These are phyloP conservation scores for Hylaeus anthracinus DNA, from an alignment of 1,140 invertebrate genomes.

Conservation along the genomic window DNA sequence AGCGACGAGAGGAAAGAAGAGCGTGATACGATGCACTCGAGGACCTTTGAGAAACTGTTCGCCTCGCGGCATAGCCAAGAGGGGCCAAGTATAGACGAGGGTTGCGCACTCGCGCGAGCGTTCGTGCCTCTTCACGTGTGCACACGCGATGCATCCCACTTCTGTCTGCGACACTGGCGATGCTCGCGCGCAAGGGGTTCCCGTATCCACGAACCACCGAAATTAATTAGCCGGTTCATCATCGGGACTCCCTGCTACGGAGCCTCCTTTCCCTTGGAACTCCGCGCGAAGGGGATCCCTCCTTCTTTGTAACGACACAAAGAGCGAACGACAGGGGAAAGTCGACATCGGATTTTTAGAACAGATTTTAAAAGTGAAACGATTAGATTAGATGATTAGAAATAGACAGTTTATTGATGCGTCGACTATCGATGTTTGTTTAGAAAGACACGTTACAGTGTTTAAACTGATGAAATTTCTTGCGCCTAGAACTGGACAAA, in stretches of 20 bases:
- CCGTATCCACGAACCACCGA: constrained; percentile 37
- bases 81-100: constrained; percentile 77
- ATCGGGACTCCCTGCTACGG: constrained; percentile 3
- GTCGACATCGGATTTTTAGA: too few relatives aligned
- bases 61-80: constrained; percentile 62
- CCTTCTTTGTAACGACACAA: constrained; percentile 17
- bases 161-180: neutral
- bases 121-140: neutral
- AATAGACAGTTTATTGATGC: too few relatives aligned
- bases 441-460: too few relatives aligned
- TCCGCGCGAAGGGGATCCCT: constrained; percentile 5
- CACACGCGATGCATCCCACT: neutral
- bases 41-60: constrained; percentile 76
- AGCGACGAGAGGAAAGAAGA: constrained; percentile 27
- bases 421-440: too few relatives aligned
- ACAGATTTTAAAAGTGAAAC: too few relatives aligned
- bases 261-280: constrained; percentile 7
- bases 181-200: neutral
- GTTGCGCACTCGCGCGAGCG: constrained; percentile 1
- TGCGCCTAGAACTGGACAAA: too few relatives aligned
- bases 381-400: too few relatives aligned
- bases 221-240: constrained; percentile 67
- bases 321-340: neutral
- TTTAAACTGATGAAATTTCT: too few relatives aligned
- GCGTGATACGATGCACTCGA: constrained; percentile 74